Percentiles rank a stretch among this genome's conserved stretches.
phyloP scores from a whole-genome alignment of 2,797 vertebrate genomes.

The Chiloscyllium punctatum region DNA sequence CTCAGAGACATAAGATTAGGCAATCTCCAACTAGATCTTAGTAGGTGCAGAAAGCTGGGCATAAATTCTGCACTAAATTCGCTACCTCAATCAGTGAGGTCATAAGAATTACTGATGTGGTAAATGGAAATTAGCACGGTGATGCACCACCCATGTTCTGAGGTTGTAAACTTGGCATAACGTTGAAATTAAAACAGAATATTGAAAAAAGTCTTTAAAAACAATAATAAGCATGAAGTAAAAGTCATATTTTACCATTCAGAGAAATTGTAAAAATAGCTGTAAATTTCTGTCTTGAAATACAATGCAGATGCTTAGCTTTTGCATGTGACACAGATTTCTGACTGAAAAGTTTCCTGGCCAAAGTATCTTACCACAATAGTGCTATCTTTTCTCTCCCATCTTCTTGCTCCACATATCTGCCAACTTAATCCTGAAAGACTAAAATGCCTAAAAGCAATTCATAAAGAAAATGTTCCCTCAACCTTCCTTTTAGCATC shows the following conservation, averaged over 20 bases:
- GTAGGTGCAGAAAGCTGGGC: background rate
- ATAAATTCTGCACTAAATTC: background rate
- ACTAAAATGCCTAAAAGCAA: background rate
- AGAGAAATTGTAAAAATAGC: background rate
- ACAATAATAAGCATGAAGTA: background rate
- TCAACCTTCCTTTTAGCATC: background rate
- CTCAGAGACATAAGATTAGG: background rate
- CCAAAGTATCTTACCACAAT: background rate
- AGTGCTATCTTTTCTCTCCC: background rate
- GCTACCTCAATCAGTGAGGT: background rate
- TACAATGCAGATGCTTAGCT: background rate
- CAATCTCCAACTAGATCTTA: background rate
- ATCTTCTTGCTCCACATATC: background rate
- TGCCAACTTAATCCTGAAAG: background rate
- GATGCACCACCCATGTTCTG: background rate
- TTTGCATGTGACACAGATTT: background rate
- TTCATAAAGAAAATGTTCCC: background rate
- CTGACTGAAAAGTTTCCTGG: background rate
- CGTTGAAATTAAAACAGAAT: background rate
- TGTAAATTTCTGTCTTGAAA: background rate
- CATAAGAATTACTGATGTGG: background rate
- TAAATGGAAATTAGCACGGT: background rate
- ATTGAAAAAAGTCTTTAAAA: background rate
- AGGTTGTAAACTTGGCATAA: background rate
- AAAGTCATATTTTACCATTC: background rate